Conservation (phyloP, 1,140 invertebrate genomes). For the Manduca sexta region DNA sequence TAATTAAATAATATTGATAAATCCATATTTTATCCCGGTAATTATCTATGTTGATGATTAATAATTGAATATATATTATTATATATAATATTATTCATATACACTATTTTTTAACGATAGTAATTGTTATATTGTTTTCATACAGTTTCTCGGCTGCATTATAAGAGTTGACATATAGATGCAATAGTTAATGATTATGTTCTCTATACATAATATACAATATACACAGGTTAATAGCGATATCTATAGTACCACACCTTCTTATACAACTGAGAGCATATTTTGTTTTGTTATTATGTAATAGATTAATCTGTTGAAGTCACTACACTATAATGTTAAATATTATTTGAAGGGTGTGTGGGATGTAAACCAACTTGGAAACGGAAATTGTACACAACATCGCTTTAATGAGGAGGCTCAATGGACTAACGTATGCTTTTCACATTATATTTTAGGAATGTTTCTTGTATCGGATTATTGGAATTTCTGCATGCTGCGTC, state of each 20-base stretch:
- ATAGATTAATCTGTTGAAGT: slow-evolving; percentile 64
- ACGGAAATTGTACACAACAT: slow-evolving; percentile 35
- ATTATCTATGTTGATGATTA: slow-evolving; percentile 48
- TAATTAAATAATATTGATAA: slow-evolving; percentile 57
- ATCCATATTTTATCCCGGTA: slow-evolving; percentile 53
- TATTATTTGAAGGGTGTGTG: slow-evolving; percentile 54
- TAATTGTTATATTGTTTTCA: slow-evolving; percentile 67
- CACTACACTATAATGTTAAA: slow-evolving; percentile 43
- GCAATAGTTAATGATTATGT: slow-evolving; percentile 54
- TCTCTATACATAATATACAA: slow-evolving; percentile 51
- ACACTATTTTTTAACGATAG: slow-evolving; percentile 58
- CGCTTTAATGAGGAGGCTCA: slow-evolving; percentile 53
- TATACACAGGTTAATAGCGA: slow-evolving; percentile 61
- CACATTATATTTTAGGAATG: slow-evolving; percentile 37
- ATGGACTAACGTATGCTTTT: slow-evolving; percentile 41
- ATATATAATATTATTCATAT: slow-evolving; percentile 65
- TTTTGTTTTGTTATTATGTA: slow-evolving; percentile 65
- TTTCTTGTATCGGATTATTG: slow-evolving; percentile 29
- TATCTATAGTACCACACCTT: slow-evolving; percentile 47
- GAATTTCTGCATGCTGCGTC: slow-evolving; percentile 35
- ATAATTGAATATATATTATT: slow-evolving; percentile 45
- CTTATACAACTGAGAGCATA: slow-evolving; percentile 59
- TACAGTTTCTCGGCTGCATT: slow-evolving; percentile 47
- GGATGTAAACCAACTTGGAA: slow-evolving; percentile 39
- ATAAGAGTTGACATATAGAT: slow-evolving; percentile 41